Percentiles rank a stretch among this genome's conserved stretches.
Evolutionary conservation across 2,113 vertebrate species (phyloP).

Genomic region (Myanophis thanlyinensis): DNA sequence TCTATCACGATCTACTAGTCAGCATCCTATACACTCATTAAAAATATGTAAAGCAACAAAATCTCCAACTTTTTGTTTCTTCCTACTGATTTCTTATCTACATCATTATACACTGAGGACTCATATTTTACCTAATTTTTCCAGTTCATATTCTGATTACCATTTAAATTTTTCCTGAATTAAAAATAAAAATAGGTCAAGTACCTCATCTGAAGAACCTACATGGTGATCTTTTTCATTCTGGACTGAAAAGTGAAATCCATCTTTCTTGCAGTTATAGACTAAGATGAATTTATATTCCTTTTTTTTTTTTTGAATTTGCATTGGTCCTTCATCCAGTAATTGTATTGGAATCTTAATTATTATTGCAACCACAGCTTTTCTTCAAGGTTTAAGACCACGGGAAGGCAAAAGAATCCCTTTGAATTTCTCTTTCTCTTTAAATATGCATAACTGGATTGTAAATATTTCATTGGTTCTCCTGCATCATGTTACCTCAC

Average conservation of each 20-base stretch:
- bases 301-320: slow-evolving; percentile 51
- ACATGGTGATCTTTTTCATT: not conserved
- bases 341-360: slow-evolving; percentile 70
- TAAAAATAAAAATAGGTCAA: not conserved
- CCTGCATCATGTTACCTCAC: slow-evolving; percentile 71
- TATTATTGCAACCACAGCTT: slow-evolving; percentile 68
- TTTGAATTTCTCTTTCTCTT: slow-evolving; percentile 77
- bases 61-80: not conserved
- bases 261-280: slow-evolving; percentile 25
- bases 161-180: not conserved
- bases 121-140: not conserved
- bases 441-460: slow-evolving; percentile 78
- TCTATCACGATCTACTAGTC: not conserved
- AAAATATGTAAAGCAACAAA: not conserved
- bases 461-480: slow-evolving; percentile 76
- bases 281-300: slow-evolving; percentile 39
- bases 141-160: not conserved
- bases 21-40: not conserved
- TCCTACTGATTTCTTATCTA: not conserved
- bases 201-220: not conserved
- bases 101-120: not conserved
- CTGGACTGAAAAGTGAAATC: slow-evolving; percentile 11
- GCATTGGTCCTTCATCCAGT: slow-evolving; percentile 48
- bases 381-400: slow-evolving; percentile 67
- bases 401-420: slow-evolving; percentile 63